A percentile compares a stretch with the other conserved stretches of the same genome.
Evolutionary conservation across 2,113 vertebrate species (phyloP).

Genomic region (Sander lucioperca): DNA sequence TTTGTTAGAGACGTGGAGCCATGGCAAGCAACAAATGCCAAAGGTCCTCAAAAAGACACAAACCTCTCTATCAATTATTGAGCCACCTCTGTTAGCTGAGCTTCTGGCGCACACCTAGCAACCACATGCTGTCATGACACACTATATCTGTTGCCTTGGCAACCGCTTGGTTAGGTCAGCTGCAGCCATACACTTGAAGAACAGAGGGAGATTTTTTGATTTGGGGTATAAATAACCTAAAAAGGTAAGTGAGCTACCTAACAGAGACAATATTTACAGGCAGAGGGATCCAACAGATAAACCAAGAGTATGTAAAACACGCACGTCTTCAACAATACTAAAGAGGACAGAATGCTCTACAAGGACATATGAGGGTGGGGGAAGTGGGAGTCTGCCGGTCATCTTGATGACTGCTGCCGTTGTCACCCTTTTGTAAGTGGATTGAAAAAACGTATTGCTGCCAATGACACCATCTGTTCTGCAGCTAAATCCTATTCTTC

Average conservation of each 20-base stretch:
- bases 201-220: slow-evolving; percentile 38
- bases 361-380: neutral
- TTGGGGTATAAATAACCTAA: slow-evolving; percentile 52
- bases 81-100: slow-evolving; percentile 71
- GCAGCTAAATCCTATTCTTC: slow-evolving; percentile 50
- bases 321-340: neutral
- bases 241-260: neutral
- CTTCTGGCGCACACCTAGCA: slow-evolving; percentile 77
- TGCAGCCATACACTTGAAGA: slow-evolving; percentile 23
- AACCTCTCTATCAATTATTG: slow-evolving; percentile 75
- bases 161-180: slow-evolving; percentile 67
- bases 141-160: slow-evolving; percentile 70
- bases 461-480: slow-evolving; percentile 77
- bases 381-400: slow-evolving; percentile 23
- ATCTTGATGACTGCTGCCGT: slow-evolving; percentile 43
- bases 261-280: too few relatives aligned
- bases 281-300: neutral
- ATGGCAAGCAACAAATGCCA: neutral
- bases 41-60: slow-evolving; percentile 25
- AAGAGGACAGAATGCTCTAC: neutral
- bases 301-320: neutral
- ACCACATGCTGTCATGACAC: slow-evolving; percentile 74
- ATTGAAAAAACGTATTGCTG: slow-evolving; percentile 67
- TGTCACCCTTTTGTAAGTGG: slow-evolving; percentile 69
- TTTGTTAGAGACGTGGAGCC: neutral